Percentiles rank a stretch among this genome's conserved stretches.
Conservation (phyloP, 2,113 vertebrate species). For the Prunella fulvescens region DNA sequence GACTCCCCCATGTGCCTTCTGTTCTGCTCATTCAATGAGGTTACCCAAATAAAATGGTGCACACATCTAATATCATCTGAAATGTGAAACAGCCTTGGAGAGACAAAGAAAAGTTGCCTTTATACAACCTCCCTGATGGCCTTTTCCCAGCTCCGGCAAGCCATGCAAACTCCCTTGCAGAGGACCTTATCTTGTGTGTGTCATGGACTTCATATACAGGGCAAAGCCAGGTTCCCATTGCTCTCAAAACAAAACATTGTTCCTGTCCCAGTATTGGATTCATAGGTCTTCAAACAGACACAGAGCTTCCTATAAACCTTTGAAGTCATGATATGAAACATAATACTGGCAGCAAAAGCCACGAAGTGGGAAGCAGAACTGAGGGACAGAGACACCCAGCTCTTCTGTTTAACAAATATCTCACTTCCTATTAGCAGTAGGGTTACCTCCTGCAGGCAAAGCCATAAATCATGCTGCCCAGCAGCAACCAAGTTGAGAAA, state of each 20-base stretch:
- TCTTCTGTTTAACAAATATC: neutral
- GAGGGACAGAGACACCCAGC: neutral
- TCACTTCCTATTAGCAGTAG: neutral
- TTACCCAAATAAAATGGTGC: neutral
- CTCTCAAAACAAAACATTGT: neutral
- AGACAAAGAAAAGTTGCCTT: neutral
- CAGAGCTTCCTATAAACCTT: neutral
- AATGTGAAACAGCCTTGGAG: neutral
- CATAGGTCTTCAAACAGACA: neutral
- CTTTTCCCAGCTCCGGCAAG: neutral
- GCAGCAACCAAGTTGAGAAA: neutral
- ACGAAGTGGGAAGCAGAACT: neutral
- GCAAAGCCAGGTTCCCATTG: neutral
- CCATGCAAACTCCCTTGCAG: neutral
- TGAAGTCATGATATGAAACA: neutral
- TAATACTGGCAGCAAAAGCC: neutral
- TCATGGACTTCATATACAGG: neutral
- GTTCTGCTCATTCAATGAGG: neutral
- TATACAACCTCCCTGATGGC: neutral
- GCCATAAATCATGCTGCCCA: neutral
- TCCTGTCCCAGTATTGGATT: neutral
- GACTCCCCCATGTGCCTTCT: neutral
- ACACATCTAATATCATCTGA: neutral
- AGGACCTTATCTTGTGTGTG: neutral
- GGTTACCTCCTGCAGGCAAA: neutral